Evolutionary conservation across 2,113 vertebrate genomes (phyloP).

Genomic region (Pseudorectes ferrugineus): DNA sequence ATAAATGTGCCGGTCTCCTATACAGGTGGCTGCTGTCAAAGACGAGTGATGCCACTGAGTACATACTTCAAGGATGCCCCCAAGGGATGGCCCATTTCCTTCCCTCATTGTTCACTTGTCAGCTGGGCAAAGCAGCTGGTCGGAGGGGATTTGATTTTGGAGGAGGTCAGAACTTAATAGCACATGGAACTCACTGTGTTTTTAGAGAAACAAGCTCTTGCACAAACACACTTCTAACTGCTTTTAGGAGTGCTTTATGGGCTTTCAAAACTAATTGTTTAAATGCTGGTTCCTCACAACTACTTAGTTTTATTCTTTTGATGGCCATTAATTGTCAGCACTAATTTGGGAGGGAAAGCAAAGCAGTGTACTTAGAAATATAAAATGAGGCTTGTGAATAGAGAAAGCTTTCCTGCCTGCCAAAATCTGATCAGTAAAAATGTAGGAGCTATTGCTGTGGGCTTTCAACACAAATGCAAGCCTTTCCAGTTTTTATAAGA

Average conservation of each 20-base stretch:
- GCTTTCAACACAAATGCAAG: not conserved
- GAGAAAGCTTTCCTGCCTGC: not conserved
- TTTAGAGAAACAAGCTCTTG: not conserved
- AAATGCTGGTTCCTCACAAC: not conserved
- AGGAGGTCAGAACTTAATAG: not conserved
- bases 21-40: not conserved
- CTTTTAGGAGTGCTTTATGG: not conserved
- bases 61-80: not conserved
- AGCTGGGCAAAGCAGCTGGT: not conserved
- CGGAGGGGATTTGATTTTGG: not conserved
- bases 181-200: not conserved
- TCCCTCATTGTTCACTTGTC: not conserved
- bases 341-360: not conserved
- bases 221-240: not conserved
- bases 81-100: not conserved
- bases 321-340: not conserved
- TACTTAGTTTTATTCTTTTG: not conserved
- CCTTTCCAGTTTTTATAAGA: not conserved
- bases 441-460: not conserved
- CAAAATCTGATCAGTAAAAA: not conserved
- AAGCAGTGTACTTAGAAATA: not conserved
- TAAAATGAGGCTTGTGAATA: not conserved
- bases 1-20: rapidly evolving
- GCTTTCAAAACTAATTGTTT: not conserved
- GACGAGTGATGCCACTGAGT: not conserved